Evolutionary conservation across 1,140 invertebrate species (phyloP).

Genomic region (Aphidius gifuensis): DNA sequence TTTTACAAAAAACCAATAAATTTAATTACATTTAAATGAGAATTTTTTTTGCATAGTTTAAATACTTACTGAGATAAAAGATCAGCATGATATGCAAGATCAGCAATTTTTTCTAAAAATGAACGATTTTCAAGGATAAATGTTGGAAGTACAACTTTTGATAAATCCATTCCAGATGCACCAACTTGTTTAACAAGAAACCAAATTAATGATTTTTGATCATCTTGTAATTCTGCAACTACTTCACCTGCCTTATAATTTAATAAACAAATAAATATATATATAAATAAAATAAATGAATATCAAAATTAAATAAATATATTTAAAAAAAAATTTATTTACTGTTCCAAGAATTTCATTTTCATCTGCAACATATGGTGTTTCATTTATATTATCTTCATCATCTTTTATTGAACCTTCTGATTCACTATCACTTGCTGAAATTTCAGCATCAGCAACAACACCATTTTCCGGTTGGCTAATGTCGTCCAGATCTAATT

Average conservation of each 20-base stretch:
- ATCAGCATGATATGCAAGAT: constrained; percentile 93
- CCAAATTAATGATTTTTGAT: constrained; percentile 94
- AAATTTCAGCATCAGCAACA: constrained; percentile 53
- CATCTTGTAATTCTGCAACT: constrained; percentile 88
- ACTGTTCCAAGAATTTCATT: constrained; percentile 72
- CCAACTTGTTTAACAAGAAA: constrained; percentile 90
- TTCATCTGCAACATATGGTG: constrained; percentile 61
- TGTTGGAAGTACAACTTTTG: constrained; percentile 88
- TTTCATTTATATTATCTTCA: constrained; percentile 56
- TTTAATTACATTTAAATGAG: constrained; percentile 1
- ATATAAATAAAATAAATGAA: constrained; percentile 1
- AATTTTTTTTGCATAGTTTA: neutral
- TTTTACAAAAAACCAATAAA: constrained; percentile 28
- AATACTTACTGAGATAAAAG: constrained; percentile 75
- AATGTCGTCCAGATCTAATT: constrained; percentile 54
- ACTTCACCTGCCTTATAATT: constrained; percentile 74
- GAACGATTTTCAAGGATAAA: constrained; percentile 89
- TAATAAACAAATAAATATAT: constrained; percentile 23
- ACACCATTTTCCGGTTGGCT: constrained; percentile 52
- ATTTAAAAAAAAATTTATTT: constrained; percentile 25
- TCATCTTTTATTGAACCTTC: constrained; percentile 58
- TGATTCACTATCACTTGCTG: constrained; percentile 55
- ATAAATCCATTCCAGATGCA: constrained; percentile 90
- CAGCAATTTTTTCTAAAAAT: constrained; percentile 88
- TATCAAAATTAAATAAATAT: neutral